Conservation (phyloP, 2,797 vertebrate species). For the Pseudochaenichthys georgianus region DNA sequence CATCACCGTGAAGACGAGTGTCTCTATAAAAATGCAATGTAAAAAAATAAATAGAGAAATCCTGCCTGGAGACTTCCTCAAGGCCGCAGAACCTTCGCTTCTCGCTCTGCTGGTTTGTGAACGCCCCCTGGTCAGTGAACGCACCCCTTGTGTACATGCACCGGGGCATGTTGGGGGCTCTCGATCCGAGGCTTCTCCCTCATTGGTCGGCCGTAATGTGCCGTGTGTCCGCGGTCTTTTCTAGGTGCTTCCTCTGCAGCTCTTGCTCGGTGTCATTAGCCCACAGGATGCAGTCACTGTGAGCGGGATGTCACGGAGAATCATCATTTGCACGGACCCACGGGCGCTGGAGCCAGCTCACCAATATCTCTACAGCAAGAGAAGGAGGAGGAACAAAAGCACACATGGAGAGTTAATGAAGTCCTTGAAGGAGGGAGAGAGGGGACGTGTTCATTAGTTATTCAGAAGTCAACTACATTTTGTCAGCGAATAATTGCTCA, state of each 20-base stretch:
- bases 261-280: constrained; percentile 71
- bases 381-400: constrained; percentile 41
- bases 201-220: constrained; percentile 53
- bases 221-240: constrained; percentile 56
- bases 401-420: constrained; percentile 66
- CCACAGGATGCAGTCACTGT: constrained; percentile 73
- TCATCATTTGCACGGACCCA: constrained; percentile 72
- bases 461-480: constrained; percentile 55
- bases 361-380: constrained; percentile 45
- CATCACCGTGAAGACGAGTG: constrained; percentile 3
- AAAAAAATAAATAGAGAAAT: constrained; percentile 8
- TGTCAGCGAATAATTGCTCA: constrained; percentile 31
- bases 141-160: constrained; percentile 11
- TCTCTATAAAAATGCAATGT: background rate
- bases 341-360: constrained; percentile 54
- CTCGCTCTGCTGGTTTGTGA: constrained; percentile 36
- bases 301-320: constrained; percentile 70
- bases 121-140: background rate
- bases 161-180: constrained; percentile 23
- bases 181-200: constrained; percentile 20
- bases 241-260: constrained; percentile 67
- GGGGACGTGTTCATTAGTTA: constrained; percentile 58
- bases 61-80: constrained; percentile 5
- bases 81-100: constrained; percentile 18
- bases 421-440: constrained; percentile 53